Evolutionary conservation across 1,140 invertebrate genomes (phyloP), one percentile per base, ranked within the genome.

Genomic region (Nymphalis io): DNA sequence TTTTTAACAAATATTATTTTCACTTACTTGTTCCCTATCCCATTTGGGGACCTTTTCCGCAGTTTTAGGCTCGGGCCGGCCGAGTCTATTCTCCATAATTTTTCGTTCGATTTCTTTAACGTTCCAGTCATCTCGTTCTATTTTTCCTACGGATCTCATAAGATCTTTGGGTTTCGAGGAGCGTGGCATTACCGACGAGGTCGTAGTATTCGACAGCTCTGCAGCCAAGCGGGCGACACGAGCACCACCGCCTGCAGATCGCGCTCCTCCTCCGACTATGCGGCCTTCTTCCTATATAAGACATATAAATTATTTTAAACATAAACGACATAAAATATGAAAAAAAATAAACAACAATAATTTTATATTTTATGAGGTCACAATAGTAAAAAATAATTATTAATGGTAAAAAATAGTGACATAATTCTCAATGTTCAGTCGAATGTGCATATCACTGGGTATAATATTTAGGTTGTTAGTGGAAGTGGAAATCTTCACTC

Each of bases 111-210:
- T 97, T 85, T 97, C 95, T 73, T 96, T 96, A 3, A 98, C 94
- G 89, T 98, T 98, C 97, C 97, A 98, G 90, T 98, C 97, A 48
- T 94, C 96, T 73, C 95, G 95, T 80, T 98, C 96, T 62, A 98
- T 96, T 92, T 97, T 97, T 75, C 96, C 97, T 70, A 98, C 97
- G 18, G 96, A 96, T 63, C 97, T 93, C 82, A 97, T 93, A 53
- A 98, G 91, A 89, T 98, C 97, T 90, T 96, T 96, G 1, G 96
- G 96, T 83, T 97, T 98, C 76, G 96, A 96, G 2, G 96, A 94
- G 1, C 92, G 89, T 0, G 93, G 85, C 1, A 89, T 78, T 6
- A 92, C 85, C 16, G 89, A 79, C 60, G 74, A 53, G 15, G 79
- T 60, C 4, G 73, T 69, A 0, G 72, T 73, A 2, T 83, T 82